Percentiles rank a stretch among this genome's conserved stretches.
phyloP scores from a whole-genome alignment of 2,113 vertebrate genomes.

The Trachemys scripta region DNA sequence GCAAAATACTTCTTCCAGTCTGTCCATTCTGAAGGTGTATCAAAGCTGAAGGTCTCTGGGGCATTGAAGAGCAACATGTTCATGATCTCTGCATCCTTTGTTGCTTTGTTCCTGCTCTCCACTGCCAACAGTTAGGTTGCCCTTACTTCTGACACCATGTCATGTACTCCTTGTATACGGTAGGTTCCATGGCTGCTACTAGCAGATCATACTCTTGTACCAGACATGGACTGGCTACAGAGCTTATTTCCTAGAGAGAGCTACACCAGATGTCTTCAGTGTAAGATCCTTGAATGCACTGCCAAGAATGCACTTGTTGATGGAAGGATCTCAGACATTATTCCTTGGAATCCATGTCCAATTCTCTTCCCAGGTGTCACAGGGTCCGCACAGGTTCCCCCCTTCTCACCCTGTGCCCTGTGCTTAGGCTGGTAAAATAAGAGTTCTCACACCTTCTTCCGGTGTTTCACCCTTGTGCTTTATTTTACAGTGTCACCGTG shows the following conservation, averaged over 20 bases:
- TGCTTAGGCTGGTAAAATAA: too few species aligned
- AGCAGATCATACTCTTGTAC: background rate
- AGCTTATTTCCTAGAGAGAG: background rate
- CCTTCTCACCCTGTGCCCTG: too few species aligned
- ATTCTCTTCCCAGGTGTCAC: background rate
- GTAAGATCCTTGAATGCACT: background rate
- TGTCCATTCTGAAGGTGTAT: background rate
- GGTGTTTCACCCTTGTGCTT: too few species aligned
- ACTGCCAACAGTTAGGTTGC: background rate
- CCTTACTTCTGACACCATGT: background rate
- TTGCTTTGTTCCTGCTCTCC: background rate
- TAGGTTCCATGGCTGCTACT: background rate
- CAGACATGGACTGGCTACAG: background rate
- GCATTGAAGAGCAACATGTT: background rate
- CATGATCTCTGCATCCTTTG: background rate
- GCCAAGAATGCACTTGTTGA: background rate
- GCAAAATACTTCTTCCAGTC: background rate
- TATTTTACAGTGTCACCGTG: too few species aligned
- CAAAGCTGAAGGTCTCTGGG: background rate
- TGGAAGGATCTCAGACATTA: background rate
- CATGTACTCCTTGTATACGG: background rate
- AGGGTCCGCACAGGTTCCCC: too few species aligned
- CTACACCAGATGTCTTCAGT: background rate
- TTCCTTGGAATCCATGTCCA: background rate
- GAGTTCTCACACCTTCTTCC: too few species aligned